These are phyloP conservation scores for Argopecten irradians DNA, from an alignment of 1,140 invertebrate genomes.

Conservation along the genomic window DNA sequence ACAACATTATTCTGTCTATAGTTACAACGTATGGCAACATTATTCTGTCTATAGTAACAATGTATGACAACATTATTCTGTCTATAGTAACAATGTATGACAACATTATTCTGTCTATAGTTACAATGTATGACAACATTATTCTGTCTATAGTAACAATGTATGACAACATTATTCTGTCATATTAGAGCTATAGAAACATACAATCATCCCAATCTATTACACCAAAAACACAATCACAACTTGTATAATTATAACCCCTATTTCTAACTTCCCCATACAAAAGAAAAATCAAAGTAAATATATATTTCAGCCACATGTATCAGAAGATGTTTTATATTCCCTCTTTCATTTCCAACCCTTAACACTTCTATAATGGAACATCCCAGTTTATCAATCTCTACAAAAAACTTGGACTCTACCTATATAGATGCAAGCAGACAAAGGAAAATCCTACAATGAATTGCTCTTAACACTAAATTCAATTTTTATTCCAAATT, in stretches of 20 bases:
- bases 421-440: not conserved
- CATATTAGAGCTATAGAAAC: not conserved
- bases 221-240: not conserved
- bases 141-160: not conserved
- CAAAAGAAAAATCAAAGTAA: not conserved
- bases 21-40: too few relatives aligned
- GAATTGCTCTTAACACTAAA: not conserved
- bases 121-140: not conserved
- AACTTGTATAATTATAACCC: not conserved
- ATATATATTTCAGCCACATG: not conserved
- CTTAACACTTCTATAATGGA: not conserved
- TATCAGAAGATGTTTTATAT: not conserved
- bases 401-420: not conserved
- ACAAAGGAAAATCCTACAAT: not conserved
- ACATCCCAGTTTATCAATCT: not conserved
- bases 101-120: not conserved
- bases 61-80: not conserved
- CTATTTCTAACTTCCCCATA: not conserved
- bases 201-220: not conserved
- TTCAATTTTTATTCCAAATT: constrained; percentile 10
- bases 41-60: not conserved
- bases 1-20: too few relatives aligned
- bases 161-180: not conserved
- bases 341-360: constrained; percentile 15
- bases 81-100: not conserved